Evolutionary conservation across 2,113 vertebrate genomes (phyloP).

Genomic region (Pollachius pollachius): DNA sequence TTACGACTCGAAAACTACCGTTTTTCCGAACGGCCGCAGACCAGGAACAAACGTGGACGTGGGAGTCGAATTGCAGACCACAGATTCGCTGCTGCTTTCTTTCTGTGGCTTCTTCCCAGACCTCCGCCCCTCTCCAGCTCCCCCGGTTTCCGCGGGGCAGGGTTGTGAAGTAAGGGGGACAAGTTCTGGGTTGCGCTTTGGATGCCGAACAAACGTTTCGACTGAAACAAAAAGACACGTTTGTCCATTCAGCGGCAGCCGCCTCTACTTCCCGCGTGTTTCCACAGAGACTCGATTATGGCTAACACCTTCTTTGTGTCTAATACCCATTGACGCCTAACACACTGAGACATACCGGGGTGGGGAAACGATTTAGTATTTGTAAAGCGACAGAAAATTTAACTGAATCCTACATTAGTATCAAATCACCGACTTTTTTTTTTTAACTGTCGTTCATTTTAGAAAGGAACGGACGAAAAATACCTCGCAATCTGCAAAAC

Average conservation of each 20-base stretch:
- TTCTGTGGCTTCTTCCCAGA: constrained; percentile 29
- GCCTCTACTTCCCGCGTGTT: background rate
- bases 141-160: constrained; percentile 51
- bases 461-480: background rate
- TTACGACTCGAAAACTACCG: constrained; percentile 27
- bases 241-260: background rate
- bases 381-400: too few relatives aligned
- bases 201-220: constrained; percentile 11
- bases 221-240: background rate
- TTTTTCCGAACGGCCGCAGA: constrained; percentile 17
- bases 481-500: background rate
- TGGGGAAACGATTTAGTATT: too few relatives aligned
- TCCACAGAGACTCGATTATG: background rate
- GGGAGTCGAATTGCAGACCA: constrained; percentile 18
- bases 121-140: constrained; percentile 14
- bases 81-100: constrained; percentile 27
- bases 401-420: too few relatives aligned
- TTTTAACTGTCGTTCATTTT: too few relatives aligned
- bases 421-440: too few relatives aligned
- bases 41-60: constrained; percentile 42
- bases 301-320: constrained; percentile 41
- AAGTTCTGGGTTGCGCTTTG: background rate
- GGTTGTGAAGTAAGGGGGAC: constrained; percentile 32
- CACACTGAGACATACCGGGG: too few relatives aligned
- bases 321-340: background rate